phyloP scores from a whole-genome alignment of 2,888 invertebrate genomes.

The Mechanitis mazaeus region DNA sequence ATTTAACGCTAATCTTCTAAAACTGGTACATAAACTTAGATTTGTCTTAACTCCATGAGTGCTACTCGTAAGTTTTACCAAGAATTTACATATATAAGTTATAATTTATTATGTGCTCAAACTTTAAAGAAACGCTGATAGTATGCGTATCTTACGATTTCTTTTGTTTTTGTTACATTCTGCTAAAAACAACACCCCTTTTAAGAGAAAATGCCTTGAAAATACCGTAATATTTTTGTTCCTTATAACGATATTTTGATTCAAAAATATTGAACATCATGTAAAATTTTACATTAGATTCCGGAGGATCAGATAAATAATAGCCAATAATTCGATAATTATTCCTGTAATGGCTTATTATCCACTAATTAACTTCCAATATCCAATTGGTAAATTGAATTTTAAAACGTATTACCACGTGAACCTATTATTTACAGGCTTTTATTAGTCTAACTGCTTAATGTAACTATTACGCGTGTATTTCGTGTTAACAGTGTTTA shows the following conservation, averaged over 20 bases:
- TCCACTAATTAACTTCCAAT: constrained; percentile 23
- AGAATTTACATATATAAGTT: constrained; percentile 2
- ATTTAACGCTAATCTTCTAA: background rate
- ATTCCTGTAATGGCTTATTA: constrained; percentile 22
- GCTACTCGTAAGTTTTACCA: background rate
- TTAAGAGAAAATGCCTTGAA: too few species aligned
- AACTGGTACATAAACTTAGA: background rate
- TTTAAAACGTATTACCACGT: constrained; percentile 19
- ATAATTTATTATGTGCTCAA: constrained; percentile 2
- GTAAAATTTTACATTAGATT: constrained; percentile 10
- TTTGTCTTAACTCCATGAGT: constrained; percentile 1
- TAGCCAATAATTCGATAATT: constrained; percentile 16
- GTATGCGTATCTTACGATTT: background rate
- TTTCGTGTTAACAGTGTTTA: too few species aligned
- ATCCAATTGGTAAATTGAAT: constrained; percentile 25
- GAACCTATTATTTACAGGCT: constrained; percentile 15
- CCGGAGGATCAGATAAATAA: constrained; percentile 13
- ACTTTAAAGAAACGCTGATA: background rate
- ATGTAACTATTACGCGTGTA: background rate
- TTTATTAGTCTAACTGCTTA: constrained; percentile 8
- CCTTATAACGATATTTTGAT: background rate
- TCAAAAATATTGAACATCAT: background rate
- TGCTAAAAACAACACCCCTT: too few species aligned
- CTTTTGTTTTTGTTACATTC: too few species aligned
- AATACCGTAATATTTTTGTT: too few species aligned